These are phyloP conservation scores for Calliopsis andreniformis DNA, from an alignment of 1,140 invertebrate genomes.

Conservation along the genomic window DNA sequence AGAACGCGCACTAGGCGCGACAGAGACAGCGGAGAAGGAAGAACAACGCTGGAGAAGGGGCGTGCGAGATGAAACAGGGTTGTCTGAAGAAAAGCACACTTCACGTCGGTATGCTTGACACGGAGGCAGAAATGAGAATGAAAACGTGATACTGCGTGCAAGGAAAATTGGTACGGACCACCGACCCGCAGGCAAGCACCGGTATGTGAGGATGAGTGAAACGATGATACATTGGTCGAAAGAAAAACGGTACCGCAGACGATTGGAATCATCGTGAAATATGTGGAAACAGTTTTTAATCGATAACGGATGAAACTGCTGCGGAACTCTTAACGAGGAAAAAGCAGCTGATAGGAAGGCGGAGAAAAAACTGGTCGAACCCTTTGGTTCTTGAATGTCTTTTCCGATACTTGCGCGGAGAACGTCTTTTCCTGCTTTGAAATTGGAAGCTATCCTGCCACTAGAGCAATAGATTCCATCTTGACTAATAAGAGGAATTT, in stretches of 20 bases:
- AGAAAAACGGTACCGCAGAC: neutral
- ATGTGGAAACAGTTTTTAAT: conserved; percentile 35
- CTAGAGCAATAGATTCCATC: neutral
- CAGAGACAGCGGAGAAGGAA: conserved; percentile 4
- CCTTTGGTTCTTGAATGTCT: conserved; percentile 30
- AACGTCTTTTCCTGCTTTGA: conserved; percentile 13
- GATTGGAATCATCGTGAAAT: conserved; percentile 20
- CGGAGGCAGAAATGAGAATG: conserved; percentile 58
- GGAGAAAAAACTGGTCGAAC: neutral
- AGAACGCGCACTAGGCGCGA: conserved; percentile 15
- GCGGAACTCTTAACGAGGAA: neutral
- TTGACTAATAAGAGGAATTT: neutral
- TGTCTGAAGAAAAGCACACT: conserved; percentile 50
- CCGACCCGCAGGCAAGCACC: conserved; percentile 20
- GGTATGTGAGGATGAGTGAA: conserved; percentile 12
- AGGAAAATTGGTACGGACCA: conserved; percentile 53
- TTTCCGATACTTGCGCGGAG: conserved; percentile 34
- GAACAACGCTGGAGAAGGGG: neutral
- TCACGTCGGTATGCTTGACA: conserved; percentile 51
- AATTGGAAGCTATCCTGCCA: neutral
- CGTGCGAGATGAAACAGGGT: neutral
- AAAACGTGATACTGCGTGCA: conserved; percentile 55
- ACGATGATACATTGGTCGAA: conserved; percentile 31
- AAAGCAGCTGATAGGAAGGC: conserved; percentile 6
- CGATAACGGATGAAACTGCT: conserved; percentile 34